Percentiles rank a stretch among this genome's conserved stretches.
phyloP scores from a whole-genome alignment of 2,797 vertebrate genomes.

The Anas capensis region DNA sequence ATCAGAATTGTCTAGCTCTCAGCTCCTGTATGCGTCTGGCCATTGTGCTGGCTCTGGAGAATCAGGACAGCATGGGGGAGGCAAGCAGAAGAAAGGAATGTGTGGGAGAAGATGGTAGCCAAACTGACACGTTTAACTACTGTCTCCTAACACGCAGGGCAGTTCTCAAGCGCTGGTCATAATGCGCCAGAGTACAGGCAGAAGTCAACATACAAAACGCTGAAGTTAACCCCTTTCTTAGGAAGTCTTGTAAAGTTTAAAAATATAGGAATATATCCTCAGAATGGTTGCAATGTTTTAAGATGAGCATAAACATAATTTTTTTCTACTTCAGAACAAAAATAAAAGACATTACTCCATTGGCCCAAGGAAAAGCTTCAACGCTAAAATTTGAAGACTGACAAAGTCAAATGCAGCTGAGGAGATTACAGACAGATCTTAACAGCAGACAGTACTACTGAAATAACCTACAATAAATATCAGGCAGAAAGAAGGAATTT shows the following conservation, averaged over 20 bases:
- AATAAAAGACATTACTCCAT: neutral
- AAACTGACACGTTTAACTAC: accelerated
- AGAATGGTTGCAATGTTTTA: neutral
- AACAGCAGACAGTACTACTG: neutral
- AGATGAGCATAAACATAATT: neutral
- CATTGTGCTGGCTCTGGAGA: accelerated
- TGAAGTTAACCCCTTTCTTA: neutral
- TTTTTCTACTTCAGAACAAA: neutral
- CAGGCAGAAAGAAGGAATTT: neutral
- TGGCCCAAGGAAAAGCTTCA: neutral
- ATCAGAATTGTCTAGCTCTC: neutral
- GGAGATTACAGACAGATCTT: neutral
- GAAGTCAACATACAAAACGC: neutral
- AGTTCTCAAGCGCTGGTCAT: neutral
- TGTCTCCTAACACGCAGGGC: neutral
- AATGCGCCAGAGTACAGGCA: accelerated
- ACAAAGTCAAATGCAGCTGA: neutral
- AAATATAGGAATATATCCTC: neutral
- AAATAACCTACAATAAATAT: neutral
- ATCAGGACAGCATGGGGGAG: neutral
- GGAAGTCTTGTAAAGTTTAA: neutral
- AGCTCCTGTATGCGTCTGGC: neutral
- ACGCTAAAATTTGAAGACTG: neutral
- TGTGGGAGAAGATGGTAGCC: neutral
- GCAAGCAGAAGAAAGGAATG: neutral